Base-by-base conservation (phyloP, 1,140 invertebrate genomes). In the Xylocopa sonorina region DNA sequence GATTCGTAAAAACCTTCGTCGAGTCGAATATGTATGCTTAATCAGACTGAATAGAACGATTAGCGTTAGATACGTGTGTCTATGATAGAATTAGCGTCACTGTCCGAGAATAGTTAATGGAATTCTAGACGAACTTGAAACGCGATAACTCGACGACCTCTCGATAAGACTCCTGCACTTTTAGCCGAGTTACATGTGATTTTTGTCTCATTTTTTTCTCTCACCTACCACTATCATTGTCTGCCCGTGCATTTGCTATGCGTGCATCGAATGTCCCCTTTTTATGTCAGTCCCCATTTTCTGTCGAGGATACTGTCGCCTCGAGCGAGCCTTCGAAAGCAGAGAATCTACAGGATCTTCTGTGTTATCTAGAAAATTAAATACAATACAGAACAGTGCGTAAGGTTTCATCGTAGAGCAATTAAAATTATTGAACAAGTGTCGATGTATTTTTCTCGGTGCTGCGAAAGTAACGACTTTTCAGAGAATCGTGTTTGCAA, bases 191-290 rank as follows among this genome's bases (percentile, higher is more conserved):
- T 60, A 73, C 32, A 18, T 69, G 75, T 50, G 66, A 78, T 50
- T 71, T 71, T 71, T 60, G 43, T 62, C 34, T 50, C 41, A 50
- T 78, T 64, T 75, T 64, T 53, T 14, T 58, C 5, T 58, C 21
- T 38, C 43, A 55, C 2, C 27, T 64, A 29, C 32, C 32, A 29
- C 10, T n/a, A 5, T 57, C 38, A 38, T 32, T 43, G 50, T 66
- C 55, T 77, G 53, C 4, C 46, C 53, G 18, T 68, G 43, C 27
- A 48, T 68, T 7, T 68, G 50, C 38, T n/a, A 55, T 67, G 62
- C n/a, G 50, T 67, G n/a, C 55, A 69, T 16, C n/a, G 55, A 55
- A 66, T 9, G 9, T 27, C 27, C 16, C 41, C 27, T n/a, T 38
- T 53, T 78, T 27, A 34, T 43, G 64, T 58, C 46, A 34, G 24